Evolutionary conservation across 2,888 invertebrate genomes (phyloP).

Genomic region (Chrysolina haemoptera): DNA sequence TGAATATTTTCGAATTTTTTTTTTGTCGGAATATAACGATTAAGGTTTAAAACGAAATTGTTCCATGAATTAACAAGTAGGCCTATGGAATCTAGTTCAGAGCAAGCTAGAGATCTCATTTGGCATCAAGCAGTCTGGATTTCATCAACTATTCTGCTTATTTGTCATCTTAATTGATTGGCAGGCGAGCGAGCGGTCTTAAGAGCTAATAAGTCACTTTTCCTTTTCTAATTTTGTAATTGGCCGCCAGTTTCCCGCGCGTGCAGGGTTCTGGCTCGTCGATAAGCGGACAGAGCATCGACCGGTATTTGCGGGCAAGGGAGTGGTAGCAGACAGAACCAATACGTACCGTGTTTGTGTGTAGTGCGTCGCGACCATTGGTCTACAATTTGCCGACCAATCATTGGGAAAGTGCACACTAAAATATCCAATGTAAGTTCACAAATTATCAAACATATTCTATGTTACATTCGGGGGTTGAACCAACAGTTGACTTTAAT

Average conservation of each 20-base stretch:
- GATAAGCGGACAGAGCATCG: slow-evolving; percentile 66
- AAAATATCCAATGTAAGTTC: slow-evolving; percentile 83
- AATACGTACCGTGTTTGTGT: slow-evolving; percentile 79
- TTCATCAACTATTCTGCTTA: slow-evolving; percentile 17
- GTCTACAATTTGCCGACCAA: slow-evolving; percentile 90
- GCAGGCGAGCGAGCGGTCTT: slow-evolving; percentile 30
- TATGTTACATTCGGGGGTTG: slow-evolving; percentile 64
- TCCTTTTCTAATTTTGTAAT: slow-evolving; percentile 67
- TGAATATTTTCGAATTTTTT: too few species aligned
- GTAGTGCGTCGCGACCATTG: slow-evolving; percentile 85
- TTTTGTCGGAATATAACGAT: too few species aligned
- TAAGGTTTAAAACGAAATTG: too few species aligned
- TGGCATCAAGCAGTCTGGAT: slow-evolving; percentile 9
- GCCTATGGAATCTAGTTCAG: too few species aligned
- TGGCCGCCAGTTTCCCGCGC: slow-evolving; percentile 68
- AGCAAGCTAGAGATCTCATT: background rate
- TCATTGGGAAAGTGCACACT: slow-evolving; percentile 86
- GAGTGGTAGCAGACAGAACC: slow-evolving; percentile 81
- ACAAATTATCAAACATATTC: slow-evolving; percentile 77
- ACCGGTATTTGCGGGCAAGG: slow-evolving; percentile 70
- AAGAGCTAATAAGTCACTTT: slow-evolving; percentile 54
- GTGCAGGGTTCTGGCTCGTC: slow-evolving; percentile 62
- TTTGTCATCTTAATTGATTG: slow-evolving; percentile 31
- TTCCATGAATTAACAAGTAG: too few species aligned
- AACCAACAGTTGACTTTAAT: slow-evolving; percentile 63